These are phyloP conservation scores for Drosophila leontia DNA, from an alignment of 1,140 invertebrate genomes.

Conservation along the genomic window DNA sequence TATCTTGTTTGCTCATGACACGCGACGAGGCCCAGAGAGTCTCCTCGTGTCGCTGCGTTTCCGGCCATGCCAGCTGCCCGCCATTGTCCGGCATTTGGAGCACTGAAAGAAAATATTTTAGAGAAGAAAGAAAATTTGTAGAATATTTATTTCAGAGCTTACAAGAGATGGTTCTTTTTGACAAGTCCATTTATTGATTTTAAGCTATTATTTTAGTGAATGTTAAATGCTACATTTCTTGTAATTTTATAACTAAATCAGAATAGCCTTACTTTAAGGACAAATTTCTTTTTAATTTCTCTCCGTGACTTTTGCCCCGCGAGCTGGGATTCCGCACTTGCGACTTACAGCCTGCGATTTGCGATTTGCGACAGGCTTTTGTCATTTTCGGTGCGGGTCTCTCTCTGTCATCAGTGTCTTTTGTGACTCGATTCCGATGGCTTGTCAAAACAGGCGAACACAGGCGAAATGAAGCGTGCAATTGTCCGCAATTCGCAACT, in stretches of 20 bases:
- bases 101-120: constrained; percentile 1
- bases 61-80: constrained; percentile 20
- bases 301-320: constrained; percentile 18
- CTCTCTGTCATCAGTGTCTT: constrained; percentile 25
- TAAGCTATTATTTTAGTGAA: no score
- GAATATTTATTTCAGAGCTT: background rate
- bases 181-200: no score
- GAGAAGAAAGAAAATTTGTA: no score
- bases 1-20: constrained; percentile 82
- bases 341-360: constrained; percentile 39
- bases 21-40: constrained; percentile 53
- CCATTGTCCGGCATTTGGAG: constrained; percentile 57
- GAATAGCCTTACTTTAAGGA: constrained; percentile 1
- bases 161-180: no score
- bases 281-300: constrained; percentile 1
- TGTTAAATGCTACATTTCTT: no score
- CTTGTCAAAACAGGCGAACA: constrained; percentile 46
- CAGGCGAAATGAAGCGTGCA: constrained; percentile 48
- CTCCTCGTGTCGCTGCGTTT: constrained; percentile 25
- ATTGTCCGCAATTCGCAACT: constrained; percentile 53
- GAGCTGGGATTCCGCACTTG: constrained; percentile 16
- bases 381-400: constrained; percentile 54
- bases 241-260: background rate
- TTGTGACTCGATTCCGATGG: constrained; percentile 41
- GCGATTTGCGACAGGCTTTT: constrained; percentile 54